A percentile compares a stretch with the other conserved stretches of the same genome.
Evolutionary conservation across 2,888 invertebrate species (phyloP).

Genomic region (Yponomeuta cagnagella): DNA sequence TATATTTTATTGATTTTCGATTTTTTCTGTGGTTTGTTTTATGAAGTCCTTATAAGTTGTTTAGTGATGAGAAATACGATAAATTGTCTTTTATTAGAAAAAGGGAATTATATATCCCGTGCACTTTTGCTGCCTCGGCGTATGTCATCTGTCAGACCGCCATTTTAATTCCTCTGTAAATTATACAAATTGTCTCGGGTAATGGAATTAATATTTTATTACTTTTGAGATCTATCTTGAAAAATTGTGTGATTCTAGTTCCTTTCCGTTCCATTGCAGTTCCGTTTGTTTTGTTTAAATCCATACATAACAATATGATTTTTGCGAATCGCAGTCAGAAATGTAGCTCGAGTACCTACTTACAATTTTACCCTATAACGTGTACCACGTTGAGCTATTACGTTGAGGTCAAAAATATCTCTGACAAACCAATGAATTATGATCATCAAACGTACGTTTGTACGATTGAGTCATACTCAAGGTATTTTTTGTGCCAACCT

Average conservation of each 20-base stretch:
- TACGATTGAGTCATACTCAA: background rate
- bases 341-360: background rate
- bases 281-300: background rate
- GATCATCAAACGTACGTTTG: background rate
- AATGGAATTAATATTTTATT: conserved; percentile 58
- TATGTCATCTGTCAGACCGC: conserved; percentile 63
- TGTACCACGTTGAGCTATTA: too few species aligned
- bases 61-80: too few species aligned
- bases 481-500: background rate
- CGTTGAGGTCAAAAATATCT: background rate
- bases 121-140: conserved; percentile 24
- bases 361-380: background rate
- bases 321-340: background rate
- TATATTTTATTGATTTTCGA: too few species aligned
- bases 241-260: too few species aligned
- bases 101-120: too few species aligned
- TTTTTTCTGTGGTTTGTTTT: too few species aligned
- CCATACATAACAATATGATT: background rate
- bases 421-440: background rate
- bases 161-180: conserved; percentile 65
- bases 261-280: background rate
- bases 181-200: conserved; percentile 66
- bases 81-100: too few species aligned
- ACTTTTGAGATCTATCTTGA: conserved; percentile 29
- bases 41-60: too few species aligned